Evolutionary conservation across 2,113 vertebrate species (phyloP).

Genomic region (Thalassarche chlororhynchos): DNA sequence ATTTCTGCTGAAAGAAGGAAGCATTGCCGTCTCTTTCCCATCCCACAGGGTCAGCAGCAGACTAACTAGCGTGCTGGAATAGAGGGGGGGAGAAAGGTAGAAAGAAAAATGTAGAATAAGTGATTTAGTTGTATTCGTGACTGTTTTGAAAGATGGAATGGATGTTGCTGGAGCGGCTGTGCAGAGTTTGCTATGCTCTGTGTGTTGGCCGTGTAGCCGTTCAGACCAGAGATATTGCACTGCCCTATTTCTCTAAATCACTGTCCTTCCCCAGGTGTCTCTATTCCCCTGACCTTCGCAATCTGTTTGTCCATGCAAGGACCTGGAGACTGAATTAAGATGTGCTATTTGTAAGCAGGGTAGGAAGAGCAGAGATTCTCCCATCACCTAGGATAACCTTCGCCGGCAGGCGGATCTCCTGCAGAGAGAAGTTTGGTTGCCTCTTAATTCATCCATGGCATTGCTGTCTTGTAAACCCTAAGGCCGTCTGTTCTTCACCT

Average conservation of each 20-base stretch:
- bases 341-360: not conserved
- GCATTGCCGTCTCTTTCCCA: not conserved
- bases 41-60: not conserved
- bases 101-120: not conserved
- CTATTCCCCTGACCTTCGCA: not conserved
- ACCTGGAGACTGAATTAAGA: not conserved
- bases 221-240: not conserved
- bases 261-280: not conserved
- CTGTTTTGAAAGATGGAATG: not conserved
- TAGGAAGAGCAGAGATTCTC: not conserved
- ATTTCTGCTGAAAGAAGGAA: not conserved
- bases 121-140: not conserved
- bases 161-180: not conserved
- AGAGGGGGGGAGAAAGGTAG: not conserved
- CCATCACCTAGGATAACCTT: constrained; percentile 12
- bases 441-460: not conserved
- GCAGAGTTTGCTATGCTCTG: not conserved
- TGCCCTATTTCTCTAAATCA: not conserved
- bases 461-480: not conserved
- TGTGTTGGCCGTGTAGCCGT: rapidly evolving
- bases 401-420: not conserved
- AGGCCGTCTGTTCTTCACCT: constrained; percentile 5
- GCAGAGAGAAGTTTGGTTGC: not conserved
- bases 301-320: not conserved
- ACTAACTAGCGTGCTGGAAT: not conserved